Base-by-base conservation (phyloP, 2,797 vertebrate species). In the Jordanella pulchra region DNA sequence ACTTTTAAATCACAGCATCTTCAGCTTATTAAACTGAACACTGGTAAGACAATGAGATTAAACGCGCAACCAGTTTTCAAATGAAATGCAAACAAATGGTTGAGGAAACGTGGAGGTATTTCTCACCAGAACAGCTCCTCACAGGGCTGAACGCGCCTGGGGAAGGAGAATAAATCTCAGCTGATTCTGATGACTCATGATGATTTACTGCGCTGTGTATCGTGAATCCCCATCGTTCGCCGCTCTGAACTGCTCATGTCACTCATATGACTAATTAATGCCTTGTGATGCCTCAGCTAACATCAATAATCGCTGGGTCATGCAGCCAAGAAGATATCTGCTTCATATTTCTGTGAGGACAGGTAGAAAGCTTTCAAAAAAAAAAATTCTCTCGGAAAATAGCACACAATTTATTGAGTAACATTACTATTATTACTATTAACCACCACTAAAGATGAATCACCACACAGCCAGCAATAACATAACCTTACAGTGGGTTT, bases 401-500 rank as follows among this genome's bases (percentile, higher is more conserved):
- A 39, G 2, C 69, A 66, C 53, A 47, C 75, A 11, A 70, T 83
- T 72, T 72, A 35, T 53, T 81, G 60, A 50, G 72, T 61, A 42
- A 78, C 61, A 39, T 39, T 64, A 50, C 58, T 76, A 61, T 75
- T 35, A 58, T 63, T 44, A 32, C 60, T 63, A 71, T 74, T 67
- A 82, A 83, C 35, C 50, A 25, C 77, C 32, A 67, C 78, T 72
- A 82, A 71, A 65, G 45, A 78, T 27, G 51, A 72, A 30, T 60
- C 67, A 80, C 73, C 71, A 72, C 60, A n/a, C 39, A 67, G 27
- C n/a, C 72, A 61, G 64, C 79, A 63, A 84, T 79, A 66, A 70
- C 69, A 76, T 55, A 35, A 78, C 75, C 58, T 73, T 56, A 50
- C 0, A 50, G 68, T 71, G 39, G 60, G 60, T 75, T 27, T 18